phyloP scores from a whole-genome alignment of 2,113 vertebrate genomes.

The Lipophrys pholis region DNA sequence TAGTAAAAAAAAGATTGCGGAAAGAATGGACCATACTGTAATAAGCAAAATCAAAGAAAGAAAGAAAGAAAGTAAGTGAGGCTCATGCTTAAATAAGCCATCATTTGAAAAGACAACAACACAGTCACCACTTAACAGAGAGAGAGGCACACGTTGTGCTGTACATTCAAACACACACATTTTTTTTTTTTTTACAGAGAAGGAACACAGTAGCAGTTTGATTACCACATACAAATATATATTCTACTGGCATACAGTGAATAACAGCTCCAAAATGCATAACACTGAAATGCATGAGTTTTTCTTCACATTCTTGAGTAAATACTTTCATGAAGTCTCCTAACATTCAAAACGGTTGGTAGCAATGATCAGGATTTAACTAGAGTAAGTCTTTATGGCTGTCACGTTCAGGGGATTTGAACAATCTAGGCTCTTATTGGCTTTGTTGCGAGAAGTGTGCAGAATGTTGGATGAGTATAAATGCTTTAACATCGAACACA shows the following conservation, averaged over 20 bases:
- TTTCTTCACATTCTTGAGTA: constrained; percentile 66
- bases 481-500: too few relatives aligned
- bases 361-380: constrained; percentile 19
- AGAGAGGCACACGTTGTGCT: constrained; percentile 63
- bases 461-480: too few relatives aligned
- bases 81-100: constrained; percentile 23
- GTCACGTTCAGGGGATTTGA: background rate
- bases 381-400: background rate
- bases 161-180: constrained; percentile 61
- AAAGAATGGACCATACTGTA: background rate
- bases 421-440: too few relatives aligned
- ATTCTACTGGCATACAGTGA: constrained; percentile 12
- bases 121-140: constrained; percentile 32
- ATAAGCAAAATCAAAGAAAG: background rate
- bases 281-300: constrained; percentile 33
- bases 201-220: constrained; percentile 4
- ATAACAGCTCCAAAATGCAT: constrained; percentile 15
- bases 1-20: background rate
- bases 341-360: constrained; percentile 66
- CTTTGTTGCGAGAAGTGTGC: too few relatives aligned
- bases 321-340: constrained; percentile 75
- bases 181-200: constrained; percentile 38
- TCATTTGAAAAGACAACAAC: constrained; percentile 29
- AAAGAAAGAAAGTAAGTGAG: background rate
- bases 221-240: constrained; percentile 24